Conservation (phyloP, 2,113 vertebrate species). For the Hemiscyllium ocellatum region DNA sequence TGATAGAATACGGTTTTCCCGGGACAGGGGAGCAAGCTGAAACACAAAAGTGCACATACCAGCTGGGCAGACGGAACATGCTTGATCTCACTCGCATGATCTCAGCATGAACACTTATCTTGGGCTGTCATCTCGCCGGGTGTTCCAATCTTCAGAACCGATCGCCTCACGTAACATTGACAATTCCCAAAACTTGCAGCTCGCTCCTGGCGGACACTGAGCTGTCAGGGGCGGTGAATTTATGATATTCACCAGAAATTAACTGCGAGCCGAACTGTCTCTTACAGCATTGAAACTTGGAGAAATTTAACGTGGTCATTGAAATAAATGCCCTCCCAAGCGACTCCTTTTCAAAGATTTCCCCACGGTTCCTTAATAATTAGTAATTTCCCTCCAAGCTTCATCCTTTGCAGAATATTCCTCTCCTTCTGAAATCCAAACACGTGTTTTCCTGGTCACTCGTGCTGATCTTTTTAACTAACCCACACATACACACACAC, state of each 20-base stretch:
- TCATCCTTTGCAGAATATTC: not conserved
- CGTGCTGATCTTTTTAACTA: not conserved
- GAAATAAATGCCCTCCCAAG: not conserved
- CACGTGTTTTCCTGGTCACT: slow-evolving; percentile 15
- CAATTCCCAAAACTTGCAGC: not conserved
- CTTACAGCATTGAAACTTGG: not conserved
- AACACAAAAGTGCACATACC: not conserved
- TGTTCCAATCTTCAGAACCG: not conserved
- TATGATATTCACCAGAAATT: not conserved
- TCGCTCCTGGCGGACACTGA: not conserved
- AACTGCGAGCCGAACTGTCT: not conserved
- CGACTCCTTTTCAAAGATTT: not conserved
- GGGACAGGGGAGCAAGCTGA: not conserved
- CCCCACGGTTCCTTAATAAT: not conserved
- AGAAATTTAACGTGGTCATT: not conserved
- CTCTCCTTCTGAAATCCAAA: not conserved
- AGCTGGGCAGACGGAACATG: not conserved
- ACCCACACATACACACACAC: not conserved
- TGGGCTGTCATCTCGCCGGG: slow-evolving; percentile 6
- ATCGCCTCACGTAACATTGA: not conserved
- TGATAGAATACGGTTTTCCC: not conserved
- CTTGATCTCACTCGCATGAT: not conserved
- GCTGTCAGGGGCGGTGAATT: not conserved
- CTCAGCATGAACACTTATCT: not conserved
- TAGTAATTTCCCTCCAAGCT: not conserved